These are phyloP conservation scores for Agrenia bidenticulata DNA, from an alignment of 2,888 invertebrate species.

Conservation along the genomic window DNA sequence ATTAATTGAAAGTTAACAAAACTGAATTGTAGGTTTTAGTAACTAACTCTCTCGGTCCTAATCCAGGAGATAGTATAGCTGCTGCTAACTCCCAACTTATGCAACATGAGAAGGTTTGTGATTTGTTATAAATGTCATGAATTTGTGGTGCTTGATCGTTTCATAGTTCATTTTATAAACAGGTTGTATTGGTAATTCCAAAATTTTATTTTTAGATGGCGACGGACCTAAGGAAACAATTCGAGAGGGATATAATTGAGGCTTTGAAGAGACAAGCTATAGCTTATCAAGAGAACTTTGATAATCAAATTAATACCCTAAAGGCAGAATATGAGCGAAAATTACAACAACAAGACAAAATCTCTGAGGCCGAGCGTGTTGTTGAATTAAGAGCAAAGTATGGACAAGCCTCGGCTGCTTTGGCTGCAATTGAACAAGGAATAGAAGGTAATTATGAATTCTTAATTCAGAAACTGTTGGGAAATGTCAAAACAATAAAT, in stretches of 20 bases:
- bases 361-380: slow-evolving; percentile 42
- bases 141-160: neutral
- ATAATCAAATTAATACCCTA: slow-evolving; percentile 27
- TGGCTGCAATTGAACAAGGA: slow-evolving; percentile 45
- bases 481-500: too few relatives aligned
- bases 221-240: slow-evolving; percentile 7
- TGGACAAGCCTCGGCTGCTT: slow-evolving; percentile 41
- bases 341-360: slow-evolving; percentile 26
- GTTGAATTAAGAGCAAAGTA: slow-evolving; percentile 47
- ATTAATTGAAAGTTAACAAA: too few relatives aligned
- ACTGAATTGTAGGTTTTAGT: slow-evolving; percentile 5
- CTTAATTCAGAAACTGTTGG: too few relatives aligned
- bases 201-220: slow-evolving; percentile 12
- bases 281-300: slow-evolving; percentile 41
- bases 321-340: slow-evolving; percentile 41
- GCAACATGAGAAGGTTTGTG: slow-evolving; percentile 7
- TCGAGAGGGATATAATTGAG: slow-evolving; percentile 11
- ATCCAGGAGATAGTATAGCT: neutral
- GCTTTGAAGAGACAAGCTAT: slow-evolving; percentile 32
- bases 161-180: neutral
- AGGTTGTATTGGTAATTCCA: too few relatives aligned
- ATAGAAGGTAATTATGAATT: slow-evolving; percentile 38
- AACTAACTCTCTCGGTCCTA: neutral
- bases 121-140: neutral
- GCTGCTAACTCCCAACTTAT: slow-evolving; percentile 1